Evolutionary conservation across 2,797 vertebrate genomes (phyloP), one percentile per base, ranked within the genome.

Genomic region (Balearica regulorum): DNA sequence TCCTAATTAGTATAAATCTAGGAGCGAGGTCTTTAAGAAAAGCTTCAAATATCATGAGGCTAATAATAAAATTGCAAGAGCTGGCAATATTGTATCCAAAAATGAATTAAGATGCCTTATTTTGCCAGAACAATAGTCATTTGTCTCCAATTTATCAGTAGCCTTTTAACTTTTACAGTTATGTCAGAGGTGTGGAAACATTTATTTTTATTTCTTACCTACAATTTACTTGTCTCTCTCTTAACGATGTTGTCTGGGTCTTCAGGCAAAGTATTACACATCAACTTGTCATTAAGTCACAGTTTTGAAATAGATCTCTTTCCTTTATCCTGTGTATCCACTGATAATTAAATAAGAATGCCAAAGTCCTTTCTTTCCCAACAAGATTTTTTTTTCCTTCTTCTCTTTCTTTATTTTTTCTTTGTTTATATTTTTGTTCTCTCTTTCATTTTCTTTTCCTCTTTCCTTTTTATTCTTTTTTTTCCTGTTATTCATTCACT

Each of bases 201-300:
- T 98, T 97, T 98, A 97, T 97, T 98, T 98, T 96, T 98, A 96
- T 97, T 98, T 94, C 97, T 97, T 97, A 97, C 96, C 95, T 98
- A 98, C 97, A 98, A 97, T 97, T 97, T 98, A 97, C 95, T 93
- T 96, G 97, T 96, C 93, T 98, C 96, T 97, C 69, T 96, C 86
- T 96, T 97, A 97, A 97, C 73, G 91, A 97, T 96, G 96, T 97
- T 98, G 97, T 97, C 97, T 97, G 95, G 92, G 95, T 97, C 96
- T 98, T 96, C 96, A 97, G 97, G 98, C 97, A 97, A 98, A 98
- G 91, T 98, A 97, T 98, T 97, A 98, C 97, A 96, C 94, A 96
- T 94, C 82, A 77, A 85, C 94, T 95, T 98, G 97, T 97, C 97
- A 97, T 98, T 97, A 98, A 98, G 96, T 98, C 97, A 95, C 83